Percentiles rank a stretch among this genome's conserved stretches.
Conservation (phyloP, 1,140 invertebrate genomes). For the Drosophila serrata region DNA sequence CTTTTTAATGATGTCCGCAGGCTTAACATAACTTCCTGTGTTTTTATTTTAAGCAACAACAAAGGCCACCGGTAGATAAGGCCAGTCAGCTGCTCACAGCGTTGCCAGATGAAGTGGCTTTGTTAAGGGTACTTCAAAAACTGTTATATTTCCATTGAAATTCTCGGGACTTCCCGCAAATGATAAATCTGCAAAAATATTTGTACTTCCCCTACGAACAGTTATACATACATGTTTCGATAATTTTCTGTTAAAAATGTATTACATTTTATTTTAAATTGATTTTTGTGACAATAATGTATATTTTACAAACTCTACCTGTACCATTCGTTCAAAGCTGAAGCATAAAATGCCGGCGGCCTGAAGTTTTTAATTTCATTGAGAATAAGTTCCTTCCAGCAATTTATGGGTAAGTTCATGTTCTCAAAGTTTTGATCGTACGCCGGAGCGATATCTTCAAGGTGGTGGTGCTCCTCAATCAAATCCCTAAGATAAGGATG, state of each 20-base stretch:
- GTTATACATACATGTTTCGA: no score
- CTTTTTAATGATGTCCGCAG: constrained; percentile 18
- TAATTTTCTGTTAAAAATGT: neutral
- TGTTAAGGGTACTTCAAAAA: constrained; percentile 1
- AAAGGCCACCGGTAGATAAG: constrained; percentile 16
- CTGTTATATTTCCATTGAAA: neutral
- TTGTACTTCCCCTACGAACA: neutral
- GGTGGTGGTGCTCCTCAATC: constrained; percentile 91
- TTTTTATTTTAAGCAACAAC: constrained; percentile 5
- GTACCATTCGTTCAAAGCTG: constrained; percentile 5
- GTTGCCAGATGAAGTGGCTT: constrained; percentile 20
- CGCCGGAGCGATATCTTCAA: constrained; percentile 93
- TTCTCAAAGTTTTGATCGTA: constrained; percentile 98
- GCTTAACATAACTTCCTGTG: constrained; percentile 52
- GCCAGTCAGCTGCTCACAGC: constrained; percentile 24
- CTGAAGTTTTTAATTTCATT: constrained; percentile 91
- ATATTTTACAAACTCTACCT: neutral
- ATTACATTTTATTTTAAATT: neutral
- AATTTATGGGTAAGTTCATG: constrained; percentile 94
- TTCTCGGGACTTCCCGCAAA: constrained; percentile 3
- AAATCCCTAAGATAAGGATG: constrained; percentile 94
- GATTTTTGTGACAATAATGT: neutral
- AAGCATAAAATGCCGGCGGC: constrained; percentile 86
- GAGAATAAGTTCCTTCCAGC: constrained; percentile 95
- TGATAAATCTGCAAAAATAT: neutral